phyloP scores from a whole-genome alignment of 2,113 vertebrate genomes.

The Irena cyanogastra region DNA sequence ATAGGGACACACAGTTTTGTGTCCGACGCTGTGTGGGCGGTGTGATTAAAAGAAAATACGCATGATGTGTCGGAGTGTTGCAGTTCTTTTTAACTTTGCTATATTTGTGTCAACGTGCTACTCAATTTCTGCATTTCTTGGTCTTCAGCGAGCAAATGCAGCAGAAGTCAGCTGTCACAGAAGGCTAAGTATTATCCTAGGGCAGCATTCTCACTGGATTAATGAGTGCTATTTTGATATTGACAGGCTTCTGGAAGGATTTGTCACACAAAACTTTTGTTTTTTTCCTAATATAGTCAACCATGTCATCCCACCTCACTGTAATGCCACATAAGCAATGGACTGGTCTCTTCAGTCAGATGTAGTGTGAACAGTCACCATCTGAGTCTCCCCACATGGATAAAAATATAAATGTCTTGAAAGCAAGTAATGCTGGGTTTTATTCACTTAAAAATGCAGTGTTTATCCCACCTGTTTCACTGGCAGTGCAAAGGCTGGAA shows the following conservation, averaged over 20 bases:
- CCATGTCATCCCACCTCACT: not conserved
- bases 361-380: not conserved
- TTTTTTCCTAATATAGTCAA: fast-evolving
- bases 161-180: not conserved
- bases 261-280: fast-evolving
- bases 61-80: fast-evolving
- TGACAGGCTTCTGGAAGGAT: not conserved
- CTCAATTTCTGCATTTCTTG: not conserved
- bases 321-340: not conserved
- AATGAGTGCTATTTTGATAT: not conserved
- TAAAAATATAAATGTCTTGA: not conserved
- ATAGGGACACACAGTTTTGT: not conserved
- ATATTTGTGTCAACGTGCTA: not conserved
- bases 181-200: not conserved
- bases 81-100: not conserved
- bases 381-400: not conserved
- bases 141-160: not conserved
- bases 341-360: not conserved
- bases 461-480: not conserved
- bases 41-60: not conserved
- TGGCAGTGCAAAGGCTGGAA: not conserved
- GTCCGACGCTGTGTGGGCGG: not conserved
- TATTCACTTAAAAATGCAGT: fast-evolving
- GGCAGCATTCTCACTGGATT: not conserved
- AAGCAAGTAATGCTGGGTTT: not conserved